Conservation (phyloP, 1,140 invertebrate species). For the Diprion similis region DNA sequence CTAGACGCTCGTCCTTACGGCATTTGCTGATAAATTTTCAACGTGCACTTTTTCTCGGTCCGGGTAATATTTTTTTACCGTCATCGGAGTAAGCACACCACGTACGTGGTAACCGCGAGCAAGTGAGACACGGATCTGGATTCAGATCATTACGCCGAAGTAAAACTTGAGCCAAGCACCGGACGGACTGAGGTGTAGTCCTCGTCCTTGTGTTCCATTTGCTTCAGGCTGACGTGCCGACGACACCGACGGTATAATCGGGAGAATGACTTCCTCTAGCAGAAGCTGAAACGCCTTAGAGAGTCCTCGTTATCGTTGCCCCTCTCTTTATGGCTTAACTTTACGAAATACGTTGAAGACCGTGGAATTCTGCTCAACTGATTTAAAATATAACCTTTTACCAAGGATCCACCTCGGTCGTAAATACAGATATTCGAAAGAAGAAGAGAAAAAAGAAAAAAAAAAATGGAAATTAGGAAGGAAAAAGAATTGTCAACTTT, state of each 20-base stretch:
- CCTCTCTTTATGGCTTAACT: background rate
- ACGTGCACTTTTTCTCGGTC: no score
- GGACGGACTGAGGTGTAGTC: background rate
- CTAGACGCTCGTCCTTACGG: no score
- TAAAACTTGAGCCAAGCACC: background rate
- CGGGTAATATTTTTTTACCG: background rate
- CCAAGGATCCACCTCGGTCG: no score
- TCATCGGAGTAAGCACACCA: conserved; percentile 24
- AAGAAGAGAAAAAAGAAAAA: no score
- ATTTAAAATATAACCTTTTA: no score
- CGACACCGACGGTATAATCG: background rate
- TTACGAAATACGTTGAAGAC: background rate
- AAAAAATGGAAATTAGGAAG: no score
- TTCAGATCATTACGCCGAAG: conserved; percentile 39
- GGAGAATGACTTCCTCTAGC: background rate
- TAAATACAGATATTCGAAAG: no score
- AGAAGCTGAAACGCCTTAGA: background rate
- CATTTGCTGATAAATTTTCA: no score
- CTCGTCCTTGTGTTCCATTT: background rate
- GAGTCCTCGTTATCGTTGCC: background rate
- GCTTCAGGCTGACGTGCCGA: background rate
- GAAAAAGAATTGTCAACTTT: no score
- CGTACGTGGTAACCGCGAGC: conserved; percentile 43
- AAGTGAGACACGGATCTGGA: conserved; percentile 29
- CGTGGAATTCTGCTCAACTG: no score